Base-by-base conservation (phyloP, 2,888 invertebrate genomes). In the Scaeva pyrastri region DNA sequence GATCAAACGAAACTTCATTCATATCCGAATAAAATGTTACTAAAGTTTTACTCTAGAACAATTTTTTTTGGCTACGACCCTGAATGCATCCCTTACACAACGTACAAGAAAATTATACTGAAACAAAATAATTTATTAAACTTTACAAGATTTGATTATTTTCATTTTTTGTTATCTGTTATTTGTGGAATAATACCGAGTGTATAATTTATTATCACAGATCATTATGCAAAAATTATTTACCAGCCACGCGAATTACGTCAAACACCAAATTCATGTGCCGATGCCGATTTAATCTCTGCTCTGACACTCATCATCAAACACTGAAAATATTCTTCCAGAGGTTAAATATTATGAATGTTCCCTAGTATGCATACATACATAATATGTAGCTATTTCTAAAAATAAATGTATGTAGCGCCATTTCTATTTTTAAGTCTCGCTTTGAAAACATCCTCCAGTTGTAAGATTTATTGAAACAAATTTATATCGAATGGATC, bases 121-220 rank as follows among this genome's bases (percentile, higher is more conserved):
- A 52, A 52, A 8, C 14, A 52, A 52, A n/a, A 52, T 26, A 14
- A 14, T 1, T 6, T 52, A 26, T 26, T 52, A 8, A 52, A 23
- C 1, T 52, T 52, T 52, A 48, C 21, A 62, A 7, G 14, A 16
- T 31, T 64, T 45, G 26, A 64, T 64, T 64, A 64, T 60, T 14
- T 60, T 8, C 2, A 36, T 16, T 60, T 43, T 26, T 7, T 48
- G 48, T 66, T 66, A 66, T 66, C 66, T 48, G 12, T 31, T 31
- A 31, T 31, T 31, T 19, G 23, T 21, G 66, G 76, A 76, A 76
- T 76, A 58, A 8, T 76, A 70, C 76, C 56, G 23, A 45, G 14
- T 23, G 12, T 43, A n/a, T 23, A 14, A 55, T 64, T 14, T 66
- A 31, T 31, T 31, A 31, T 31, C 2, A 31, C 31, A 31, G 31